phyloP scores from a whole-genome alignment of 2,888 invertebrate species.

The Trichogramma evanescens region DNA sequence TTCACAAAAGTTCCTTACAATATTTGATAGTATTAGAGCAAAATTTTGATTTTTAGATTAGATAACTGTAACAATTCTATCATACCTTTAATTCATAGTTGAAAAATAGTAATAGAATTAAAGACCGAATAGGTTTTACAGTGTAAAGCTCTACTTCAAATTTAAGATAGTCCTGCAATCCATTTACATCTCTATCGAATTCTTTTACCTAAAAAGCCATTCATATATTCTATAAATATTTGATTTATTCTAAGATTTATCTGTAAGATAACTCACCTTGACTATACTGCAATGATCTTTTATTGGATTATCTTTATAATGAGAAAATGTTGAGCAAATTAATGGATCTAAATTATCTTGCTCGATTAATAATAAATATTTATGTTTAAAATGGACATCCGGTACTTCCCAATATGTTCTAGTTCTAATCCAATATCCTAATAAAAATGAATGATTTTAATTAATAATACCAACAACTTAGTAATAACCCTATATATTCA shows the following conservation, averaged over 20 bases:
- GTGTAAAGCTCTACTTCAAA: constrained; percentile 39
- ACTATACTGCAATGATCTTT: constrained; percentile 37
- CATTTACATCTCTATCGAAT: constrained; percentile 37
- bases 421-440: constrained; percentile 38
- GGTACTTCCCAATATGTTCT: constrained; percentile 37
- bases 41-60: constrained; percentile 3
- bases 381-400: constrained; percentile 36
- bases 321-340: constrained; percentile 38
- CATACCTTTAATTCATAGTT: constrained; percentile 38
- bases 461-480: constrained; percentile 2
- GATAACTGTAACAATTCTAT: neutral
- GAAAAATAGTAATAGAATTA: constrained; percentile 39
- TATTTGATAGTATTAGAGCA: neutral
- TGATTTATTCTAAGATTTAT: neutral
- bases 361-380: constrained; percentile 37
- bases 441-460: constrained; percentile 1
- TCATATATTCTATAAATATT: constrained; percentile 1
- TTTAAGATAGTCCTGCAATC: constrained; percentile 36
- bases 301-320: constrained; percentile 38
- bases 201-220: constrained; percentile 33
- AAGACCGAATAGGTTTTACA: constrained; percentile 31
- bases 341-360: constrained; percentile 31
- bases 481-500: neutral
- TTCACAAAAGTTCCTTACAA: too few species aligned
- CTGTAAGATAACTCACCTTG: constrained; percentile 30